Conservation (phyloP, 2,797 vertebrate genomes). For the Calcarius lapponicus region DNA sequence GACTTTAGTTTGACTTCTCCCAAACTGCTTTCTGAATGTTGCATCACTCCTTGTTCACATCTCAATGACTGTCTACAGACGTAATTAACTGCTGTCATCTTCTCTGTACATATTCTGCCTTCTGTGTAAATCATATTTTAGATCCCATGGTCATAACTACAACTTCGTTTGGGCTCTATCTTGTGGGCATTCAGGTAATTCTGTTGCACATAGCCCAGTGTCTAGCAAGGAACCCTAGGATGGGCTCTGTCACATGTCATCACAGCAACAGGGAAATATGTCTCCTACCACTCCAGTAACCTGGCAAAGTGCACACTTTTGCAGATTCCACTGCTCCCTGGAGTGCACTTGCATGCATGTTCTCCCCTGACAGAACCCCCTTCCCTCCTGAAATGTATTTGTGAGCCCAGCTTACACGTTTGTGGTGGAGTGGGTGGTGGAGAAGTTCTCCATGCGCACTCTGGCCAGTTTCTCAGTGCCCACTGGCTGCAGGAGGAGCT, state of each 20-base stretch:
- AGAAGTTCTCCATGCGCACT: slow-evolving; percentile 82
- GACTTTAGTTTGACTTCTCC: neutral
- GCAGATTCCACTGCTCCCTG: neutral
- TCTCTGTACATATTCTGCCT: neutral
- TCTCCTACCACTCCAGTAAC: neutral
- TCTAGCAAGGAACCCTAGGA: neutral
- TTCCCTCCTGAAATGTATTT: neutral
- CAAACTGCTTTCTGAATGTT: neutral
- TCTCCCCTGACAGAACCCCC: neutral
- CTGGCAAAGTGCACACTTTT: neutral
- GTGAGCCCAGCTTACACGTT: slow-evolving; percentile 58
- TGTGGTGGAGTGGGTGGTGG: slow-evolving; percentile 80
- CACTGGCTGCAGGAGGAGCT: slow-evolving; percentile 20
- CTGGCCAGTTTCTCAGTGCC: slow-evolving; percentile 69
- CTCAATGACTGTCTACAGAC: neutral
- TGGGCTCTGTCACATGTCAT: neutral
- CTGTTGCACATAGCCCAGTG: neutral
- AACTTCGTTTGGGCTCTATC: neutral
- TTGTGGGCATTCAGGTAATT: neutral
- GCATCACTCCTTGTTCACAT: neutral
- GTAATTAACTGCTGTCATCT: neutral
- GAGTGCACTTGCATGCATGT: neutral
- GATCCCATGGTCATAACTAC: neutral
- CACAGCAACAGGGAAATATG: neutral
- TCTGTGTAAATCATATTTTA: neutral